Evolutionary conservation across 1,140 invertebrate genomes (phyloP).

Genomic region (Drosophila yakuba): DNA sequence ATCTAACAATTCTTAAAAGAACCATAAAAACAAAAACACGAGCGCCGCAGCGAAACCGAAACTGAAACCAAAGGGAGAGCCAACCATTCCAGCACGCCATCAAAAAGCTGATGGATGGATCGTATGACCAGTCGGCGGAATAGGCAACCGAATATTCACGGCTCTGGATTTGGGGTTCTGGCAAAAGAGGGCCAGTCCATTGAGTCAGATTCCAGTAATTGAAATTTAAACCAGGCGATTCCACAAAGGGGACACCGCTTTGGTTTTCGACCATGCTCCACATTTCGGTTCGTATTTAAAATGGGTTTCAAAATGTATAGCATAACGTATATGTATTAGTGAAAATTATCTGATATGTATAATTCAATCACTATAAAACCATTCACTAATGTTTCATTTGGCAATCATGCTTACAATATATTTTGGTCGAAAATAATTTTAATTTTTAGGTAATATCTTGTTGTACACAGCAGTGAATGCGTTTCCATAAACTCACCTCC

Average conservation of each 20-base stretch:
- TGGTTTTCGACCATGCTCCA: conserved; percentile 20
- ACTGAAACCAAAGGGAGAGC: conserved; percentile 50
- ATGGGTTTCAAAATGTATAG: neutral
- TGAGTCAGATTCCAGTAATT: conserved; percentile 37
- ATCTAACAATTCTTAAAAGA: conserved; percentile 69
- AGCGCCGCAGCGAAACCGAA: conserved; percentile 54
- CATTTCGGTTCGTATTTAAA: conserved; percentile 8
- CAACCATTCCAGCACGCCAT: conserved; percentile 51
- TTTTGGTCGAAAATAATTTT: no score
- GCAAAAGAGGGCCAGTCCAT: conserved; percentile 14
- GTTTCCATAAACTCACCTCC: no score
- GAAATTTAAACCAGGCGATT: conserved; percentile 15
- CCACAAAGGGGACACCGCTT: conserved; percentile 7
- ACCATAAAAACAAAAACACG: conserved; percentile 29
- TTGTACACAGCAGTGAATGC: no score
- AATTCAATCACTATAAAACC: no score
- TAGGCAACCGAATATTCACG: conserved; percentile 37
- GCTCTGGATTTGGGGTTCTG: conserved; percentile 20
- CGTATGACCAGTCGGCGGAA: conserved; percentile 44
- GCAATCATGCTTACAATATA: no score
- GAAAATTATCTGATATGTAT: no score
- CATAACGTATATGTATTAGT: no score
- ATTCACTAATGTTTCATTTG: no score
- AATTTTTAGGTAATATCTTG: no score
- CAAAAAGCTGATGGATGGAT: conserved; percentile 36